Evolutionary conservation across 2,797 vertebrate species (phyloP), one percentile per base, ranked within the genome.

Genomic region (Sardinella longiceps): DNA sequence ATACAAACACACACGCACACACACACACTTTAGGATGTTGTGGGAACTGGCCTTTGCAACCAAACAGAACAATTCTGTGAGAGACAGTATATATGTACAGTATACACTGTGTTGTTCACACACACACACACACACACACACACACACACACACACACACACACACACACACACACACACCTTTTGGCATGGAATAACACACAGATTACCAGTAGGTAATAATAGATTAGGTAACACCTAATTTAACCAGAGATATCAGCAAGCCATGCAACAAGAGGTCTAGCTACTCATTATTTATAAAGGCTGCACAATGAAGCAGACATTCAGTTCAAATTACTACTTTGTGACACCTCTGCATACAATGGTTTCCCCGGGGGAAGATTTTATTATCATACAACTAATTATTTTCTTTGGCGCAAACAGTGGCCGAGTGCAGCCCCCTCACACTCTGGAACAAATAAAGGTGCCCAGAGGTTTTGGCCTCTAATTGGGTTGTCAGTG

Each of bases 21-120:
- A 30, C 28, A 25, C 58, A 60, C 23, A n/a, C 23, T 20, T 15
- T 20, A 2, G 7, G 43, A 96, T 95, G 92, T 95, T 95, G 11
- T 95, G 93, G 63, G 95, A 94, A 70, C 95, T 93, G 0, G 95
- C 95, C 84, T 96, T 95, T 0, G 95, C 95, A 18, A 95, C 95
- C 11, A 92, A 93, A 80, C 94, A 91, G 89, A 96, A 96, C 82
- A 96, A 89, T 86, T 96, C 95, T 96, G 88, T 50, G 85, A 84
- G 10, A 80, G 58, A 63, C 2, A 60, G 5, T 56, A 56, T 9
- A 60, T 10, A 11, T 6, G 58, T 60, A 60, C 3, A n/a, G n/a
- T n/a, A 23, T 23, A 25, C 58, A 60, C 6, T 56, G n/a, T 1
- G 1, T 30, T 9, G 33, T 50, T 2, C 37, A 39, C 46, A 46